phyloP scores from a whole-genome alignment of 2,113 vertebrate species.

The Neomonachus schauinslandi region DNA sequence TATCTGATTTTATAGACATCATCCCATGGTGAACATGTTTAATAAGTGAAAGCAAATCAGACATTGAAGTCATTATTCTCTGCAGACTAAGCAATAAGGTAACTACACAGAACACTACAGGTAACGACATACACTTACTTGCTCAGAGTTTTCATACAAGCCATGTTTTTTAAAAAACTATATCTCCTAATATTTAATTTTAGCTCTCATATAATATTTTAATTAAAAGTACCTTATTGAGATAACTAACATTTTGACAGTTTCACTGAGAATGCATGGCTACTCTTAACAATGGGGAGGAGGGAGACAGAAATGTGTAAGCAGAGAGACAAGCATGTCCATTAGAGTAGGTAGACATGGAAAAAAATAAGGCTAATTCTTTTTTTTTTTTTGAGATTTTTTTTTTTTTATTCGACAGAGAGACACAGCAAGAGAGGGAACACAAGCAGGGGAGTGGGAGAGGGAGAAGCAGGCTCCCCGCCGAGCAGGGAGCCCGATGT shows the following conservation, averaged over 20 bases:
- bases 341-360: not conserved
- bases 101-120: conserved; percentile 61
- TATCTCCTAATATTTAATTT: conserved; percentile 68
- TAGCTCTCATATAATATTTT: conserved; percentile 77
- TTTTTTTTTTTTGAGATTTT: too few relatives aligned
- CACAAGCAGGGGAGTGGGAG: too few relatives aligned
- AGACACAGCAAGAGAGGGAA: too few relatives aligned
- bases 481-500: too few relatives aligned
- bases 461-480: too few relatives aligned
- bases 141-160: conserved; percentile 67
- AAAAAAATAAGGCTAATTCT: not conserved
- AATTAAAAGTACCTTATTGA: conserved; percentile 72
- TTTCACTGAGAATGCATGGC: conserved; percentile 54
- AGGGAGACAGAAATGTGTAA: not conserved
- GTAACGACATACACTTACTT: conserved; percentile 50
- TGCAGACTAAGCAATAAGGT: conserved; percentile 66
- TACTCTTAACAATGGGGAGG: not conserved
- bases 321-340: not conserved
- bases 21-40: conserved; percentile 68
- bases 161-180: conserved; percentile 60
- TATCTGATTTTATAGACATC: conserved; percentile 73
- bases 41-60: conserved; percentile 67
- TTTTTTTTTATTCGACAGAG: too few relatives aligned
- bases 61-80: conserved; percentile 68
- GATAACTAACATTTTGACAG: conserved; percentile 69